Percentiles rank a stretch among this genome's conserved stretches.
These are phyloP conservation scores for Sardinella longiceps DNA, from an alignment of 2,797 vertebrate genomes.

Conservation along the genomic window DNA sequence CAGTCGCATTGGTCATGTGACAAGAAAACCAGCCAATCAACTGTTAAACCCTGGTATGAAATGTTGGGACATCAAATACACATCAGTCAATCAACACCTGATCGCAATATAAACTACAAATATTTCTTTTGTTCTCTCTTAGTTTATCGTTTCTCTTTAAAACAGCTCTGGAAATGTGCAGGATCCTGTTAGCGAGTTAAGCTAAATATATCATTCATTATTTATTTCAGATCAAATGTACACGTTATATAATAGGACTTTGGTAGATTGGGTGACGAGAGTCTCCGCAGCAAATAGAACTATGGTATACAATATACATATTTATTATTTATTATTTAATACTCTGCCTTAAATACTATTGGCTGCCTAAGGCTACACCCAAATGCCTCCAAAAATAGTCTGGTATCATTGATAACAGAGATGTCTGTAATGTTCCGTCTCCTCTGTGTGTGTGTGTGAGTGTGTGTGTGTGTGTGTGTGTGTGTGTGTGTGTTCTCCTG, in stretches of 20 bases:
- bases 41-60: neutral
- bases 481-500: neutral
- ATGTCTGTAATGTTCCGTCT: no score
- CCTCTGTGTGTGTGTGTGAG: no score
- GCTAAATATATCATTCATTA: neutral
- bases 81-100: neutral
- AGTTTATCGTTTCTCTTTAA: neutral
- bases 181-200: neutral
- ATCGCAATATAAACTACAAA: neutral
- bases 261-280: conserved; percentile 59
- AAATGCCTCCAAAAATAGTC: conserved; percentile 58
- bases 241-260: conserved; percentile 55
- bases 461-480: no score
- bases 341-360: conserved; percentile 71
- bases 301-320: conserved; percentile 67
- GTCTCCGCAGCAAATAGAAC: conserved; percentile 53
- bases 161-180: neutral
- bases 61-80: neutral
- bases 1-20: neutral
- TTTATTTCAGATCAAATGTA: neutral
- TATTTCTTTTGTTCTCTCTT: neutral
- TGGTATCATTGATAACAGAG: neutral
- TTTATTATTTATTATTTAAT: no score
- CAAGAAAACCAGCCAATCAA: neutral
- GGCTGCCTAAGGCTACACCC: conserved; percentile 52